phyloP scores from a whole-genome alignment of 2,113 vertebrate genomes.

The Choloepus hoffmanni region DNA sequence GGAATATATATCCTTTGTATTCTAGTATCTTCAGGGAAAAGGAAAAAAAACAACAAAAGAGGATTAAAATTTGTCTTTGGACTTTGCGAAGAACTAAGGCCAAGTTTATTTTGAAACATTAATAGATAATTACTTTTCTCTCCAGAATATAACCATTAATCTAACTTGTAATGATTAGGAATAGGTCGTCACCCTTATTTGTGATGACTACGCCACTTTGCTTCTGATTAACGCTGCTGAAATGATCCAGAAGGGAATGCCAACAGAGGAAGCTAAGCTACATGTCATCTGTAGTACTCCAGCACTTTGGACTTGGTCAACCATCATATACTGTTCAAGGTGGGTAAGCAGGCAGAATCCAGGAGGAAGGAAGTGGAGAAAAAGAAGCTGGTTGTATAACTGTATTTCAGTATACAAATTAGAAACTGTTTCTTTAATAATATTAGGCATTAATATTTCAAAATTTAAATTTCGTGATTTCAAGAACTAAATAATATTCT shows the following conservation, averaged over 20 bases:
- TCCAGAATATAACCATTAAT: constrained; percentile 48
- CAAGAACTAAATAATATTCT: background rate
- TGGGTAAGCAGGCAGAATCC: background rate
- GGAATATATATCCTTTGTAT: background rate
- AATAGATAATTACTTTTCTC: constrained; percentile 44
- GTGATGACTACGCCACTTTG: background rate
- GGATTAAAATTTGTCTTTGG: background rate
- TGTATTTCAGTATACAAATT: background rate
- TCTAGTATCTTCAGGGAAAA: constrained; percentile 44
- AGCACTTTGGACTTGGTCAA: background rate
- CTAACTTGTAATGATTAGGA: constrained; percentile 45
- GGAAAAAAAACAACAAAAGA: background rate
- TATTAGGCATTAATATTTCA: background rate
- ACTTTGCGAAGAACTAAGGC: rapidly evolving
- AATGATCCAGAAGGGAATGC: background rate
- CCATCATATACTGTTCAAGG: background rate
- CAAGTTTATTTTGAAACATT: constrained; percentile 30
- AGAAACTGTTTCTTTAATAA: constrained; percentile 3
- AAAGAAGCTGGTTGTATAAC: background rate
- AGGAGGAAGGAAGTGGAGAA: background rate
- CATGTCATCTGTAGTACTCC: rapidly evolving
- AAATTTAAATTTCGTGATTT: constrained; percentile 4
- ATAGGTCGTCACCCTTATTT: background rate
- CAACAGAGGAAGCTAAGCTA: background rate
- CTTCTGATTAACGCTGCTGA: background rate